phyloP scores from a whole-genome alignment of 2,113 vertebrate genomes.

The Polypterus senegalus region DNA sequence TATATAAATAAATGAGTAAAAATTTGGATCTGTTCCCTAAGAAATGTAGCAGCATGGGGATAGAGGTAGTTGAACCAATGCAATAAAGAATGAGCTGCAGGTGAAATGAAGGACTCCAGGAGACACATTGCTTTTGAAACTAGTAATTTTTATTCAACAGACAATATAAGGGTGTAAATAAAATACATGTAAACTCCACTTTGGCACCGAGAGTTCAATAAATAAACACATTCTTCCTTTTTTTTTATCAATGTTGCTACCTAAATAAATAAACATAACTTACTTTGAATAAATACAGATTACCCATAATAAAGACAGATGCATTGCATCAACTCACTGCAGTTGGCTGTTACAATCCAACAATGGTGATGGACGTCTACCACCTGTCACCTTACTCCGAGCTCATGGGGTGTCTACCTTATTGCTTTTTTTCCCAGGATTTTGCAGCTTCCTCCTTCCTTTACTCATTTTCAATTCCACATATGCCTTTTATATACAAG shows the following conservation, averaged over 20 bases:
- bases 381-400: too few relatives aligned
- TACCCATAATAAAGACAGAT: conserved; percentile 45
- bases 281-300: conserved; percentile 58
- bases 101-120: too few relatives aligned
- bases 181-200: conserved; percentile 33
- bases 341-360: conserved; percentile 26
- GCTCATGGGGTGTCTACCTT: too few relatives aligned
- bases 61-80: too few relatives aligned
- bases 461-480: too few relatives aligned
- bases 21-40: too few relatives aligned
- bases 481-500: too few relatives aligned
- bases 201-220: conserved; percentile 56
- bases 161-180: conserved; percentile 43
- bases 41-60: too few relatives aligned
- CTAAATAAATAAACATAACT: conserved; percentile 63
- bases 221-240: conserved; percentile 36
- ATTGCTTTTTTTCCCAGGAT: too few relatives aligned
- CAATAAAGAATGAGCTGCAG: too few relatives aligned
- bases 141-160: conserved; percentile 54
- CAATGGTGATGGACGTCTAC: not conserved
- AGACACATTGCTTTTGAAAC: conserved; percentile 25
- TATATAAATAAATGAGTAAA: too few relatives aligned
- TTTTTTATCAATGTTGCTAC: conserved; percentile 33
- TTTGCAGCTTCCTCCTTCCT: too few relatives aligned
- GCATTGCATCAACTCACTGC: conserved; percentile 47